Conservation (phyloP, 2,113 vertebrate species). For the Zonotrichia leucophrys region DNA sequence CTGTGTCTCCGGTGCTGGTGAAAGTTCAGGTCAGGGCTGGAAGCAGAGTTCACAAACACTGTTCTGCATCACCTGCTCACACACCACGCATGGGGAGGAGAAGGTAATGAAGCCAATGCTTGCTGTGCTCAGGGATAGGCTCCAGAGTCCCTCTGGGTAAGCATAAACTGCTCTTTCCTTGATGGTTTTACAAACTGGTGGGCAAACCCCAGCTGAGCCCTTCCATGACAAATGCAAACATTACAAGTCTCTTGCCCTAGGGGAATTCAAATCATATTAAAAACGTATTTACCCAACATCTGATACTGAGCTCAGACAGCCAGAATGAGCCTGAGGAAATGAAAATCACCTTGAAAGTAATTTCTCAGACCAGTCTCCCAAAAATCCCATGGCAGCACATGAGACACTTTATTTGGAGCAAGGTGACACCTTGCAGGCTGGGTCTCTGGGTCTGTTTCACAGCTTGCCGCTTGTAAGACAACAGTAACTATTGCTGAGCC, state of each 20-base stretch:
- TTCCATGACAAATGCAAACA: neutral
- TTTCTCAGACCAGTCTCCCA: neutral
- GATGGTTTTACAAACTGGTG: neutral
- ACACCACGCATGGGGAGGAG: rapidly evolving
- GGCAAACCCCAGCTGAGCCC: neutral
- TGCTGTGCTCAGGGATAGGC: rapidly evolving
- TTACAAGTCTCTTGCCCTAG: neutral
- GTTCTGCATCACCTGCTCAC: neutral
- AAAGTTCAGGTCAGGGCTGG: neutral
- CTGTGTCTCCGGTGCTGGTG: neutral
- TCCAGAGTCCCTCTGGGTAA: neutral
- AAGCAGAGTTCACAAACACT: neutral
- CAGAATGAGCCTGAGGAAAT: neutral
- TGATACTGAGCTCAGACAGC: neutral
- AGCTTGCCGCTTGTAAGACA: neutral
- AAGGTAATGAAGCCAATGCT: neutral
- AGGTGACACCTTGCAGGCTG: neutral
- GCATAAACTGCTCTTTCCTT: neutral
- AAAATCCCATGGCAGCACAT: neutral
- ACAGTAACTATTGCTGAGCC: neutral
- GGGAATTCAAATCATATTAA: neutral
- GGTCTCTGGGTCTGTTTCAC: neutral
- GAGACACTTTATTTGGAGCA: neutral
- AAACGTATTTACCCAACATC: neutral
- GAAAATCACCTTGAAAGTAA: neutral